Evolutionary conservation across 2,113 vertebrate genomes (phyloP), one percentile per base, ranked within the genome.

Genomic region (Crypturellus undulatus): DNA sequence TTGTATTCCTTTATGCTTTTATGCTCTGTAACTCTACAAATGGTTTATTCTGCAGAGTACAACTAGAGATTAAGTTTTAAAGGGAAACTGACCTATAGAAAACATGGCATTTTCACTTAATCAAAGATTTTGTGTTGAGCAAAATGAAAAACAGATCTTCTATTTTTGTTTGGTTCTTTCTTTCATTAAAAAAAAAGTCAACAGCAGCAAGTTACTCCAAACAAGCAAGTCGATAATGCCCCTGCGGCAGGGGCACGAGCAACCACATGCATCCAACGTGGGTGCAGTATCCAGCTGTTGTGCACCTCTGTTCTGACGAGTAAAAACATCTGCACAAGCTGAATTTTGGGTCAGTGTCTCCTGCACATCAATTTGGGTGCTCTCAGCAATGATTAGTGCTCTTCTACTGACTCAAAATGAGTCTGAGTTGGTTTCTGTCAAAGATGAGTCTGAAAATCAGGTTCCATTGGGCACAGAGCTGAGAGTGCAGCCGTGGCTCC

Each of bases 401-500:
- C 84, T 79, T 73, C 25, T 79, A 20, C 30, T 71, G 26, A 60
- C 76, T 82, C 79, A 71, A 94, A 94, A 93, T 71, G 22, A 60
- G 70, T 89, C 22, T 13, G 67, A 92, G 47, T 69, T 0, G 0
- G 14, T 68, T 78, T 94, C 89, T 49, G 36, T 71, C 58, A 63
- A 90, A 96, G 77, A 36, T 68, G 68, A 70, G 32, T 45, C 89
- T 93, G 88, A 91, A 92, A 82, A 58, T 79, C 6, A 40, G 77
- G 87, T 93, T 36, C 87, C 34, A 59, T 26, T 62, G 81, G 65
- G 65, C 13, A 49, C 12, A 20, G 32, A 45, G 28, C n/a, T 87
- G 70, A 25, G 34, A 42, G 83, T 22, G 19, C 64, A 80, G 79
- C 58, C 68, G n/a, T 73, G 65, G 56, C 63, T 67, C 67, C n/a